Conservation (phyloP, 1,140 invertebrate genomes). For the Trichogramma pretiosum region DNA sequence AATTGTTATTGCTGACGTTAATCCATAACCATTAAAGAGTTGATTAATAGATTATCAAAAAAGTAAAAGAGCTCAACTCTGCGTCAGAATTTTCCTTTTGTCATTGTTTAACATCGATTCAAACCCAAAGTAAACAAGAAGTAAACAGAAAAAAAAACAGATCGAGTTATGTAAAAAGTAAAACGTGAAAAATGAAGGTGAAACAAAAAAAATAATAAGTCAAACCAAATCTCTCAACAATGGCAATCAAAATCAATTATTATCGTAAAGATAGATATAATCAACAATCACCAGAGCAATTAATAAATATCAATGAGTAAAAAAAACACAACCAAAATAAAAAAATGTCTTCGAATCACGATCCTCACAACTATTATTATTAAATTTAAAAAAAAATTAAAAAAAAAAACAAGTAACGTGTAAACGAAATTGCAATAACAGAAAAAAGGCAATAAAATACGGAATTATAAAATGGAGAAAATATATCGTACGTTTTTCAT, state of each 20-base stretch:
- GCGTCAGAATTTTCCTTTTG: constrained; percentile 30
- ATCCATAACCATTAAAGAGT: constrained; percentile 11
- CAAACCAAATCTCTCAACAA: constrained; percentile 43
- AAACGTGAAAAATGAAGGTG: constrained; percentile 34
- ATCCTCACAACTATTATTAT: constrained; percentile 33
- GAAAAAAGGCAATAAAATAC: constrained; percentile 24
- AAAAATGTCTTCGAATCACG: constrained; percentile 21
- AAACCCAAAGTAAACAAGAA: constrained; percentile 24
- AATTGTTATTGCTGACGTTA: constrained; percentile 21
- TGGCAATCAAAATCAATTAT: constrained; percentile 35
- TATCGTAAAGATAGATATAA: constrained; percentile 12
- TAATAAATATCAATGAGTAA: constrained; percentile 20
- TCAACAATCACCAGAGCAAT: constrained; percentile 21
- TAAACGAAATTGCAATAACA: constrained; percentile 16
- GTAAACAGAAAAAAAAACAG: constrained; percentile 31
- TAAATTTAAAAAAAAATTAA: no score
- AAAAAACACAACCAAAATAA: constrained; percentile 42
- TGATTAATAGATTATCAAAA: constrained; percentile 9
- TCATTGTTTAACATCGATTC: constrained; percentile 11
- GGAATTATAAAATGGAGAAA: constrained; percentile 26
- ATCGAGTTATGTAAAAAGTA: constrained; percentile 26
- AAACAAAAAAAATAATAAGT: constrained; percentile 43
- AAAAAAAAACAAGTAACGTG: no score
- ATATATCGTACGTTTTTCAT: constrained; percentile 31
- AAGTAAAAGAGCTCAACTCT: constrained; percentile 22